phyloP scores from a whole-genome alignment of 2,797 vertebrate genomes.

The Sarcoramphus papa region DNA sequence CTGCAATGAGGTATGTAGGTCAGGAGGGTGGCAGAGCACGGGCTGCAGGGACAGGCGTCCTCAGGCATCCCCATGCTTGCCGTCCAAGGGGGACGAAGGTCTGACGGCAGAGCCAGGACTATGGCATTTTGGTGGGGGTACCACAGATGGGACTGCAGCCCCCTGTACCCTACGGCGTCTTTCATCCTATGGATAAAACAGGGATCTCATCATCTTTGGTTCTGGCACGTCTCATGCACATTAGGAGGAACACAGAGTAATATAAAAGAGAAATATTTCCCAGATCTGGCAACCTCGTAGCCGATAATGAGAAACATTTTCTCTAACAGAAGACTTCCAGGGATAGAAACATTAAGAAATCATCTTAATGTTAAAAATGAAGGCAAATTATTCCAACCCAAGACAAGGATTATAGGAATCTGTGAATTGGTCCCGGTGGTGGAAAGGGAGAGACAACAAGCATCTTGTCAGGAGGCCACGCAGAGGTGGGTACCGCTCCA shows the following conservation, averaged over 20 bases:
- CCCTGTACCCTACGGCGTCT: too few relatives aligned
- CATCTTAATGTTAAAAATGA: background rate
- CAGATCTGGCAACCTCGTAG: background rate
- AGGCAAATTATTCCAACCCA: background rate
- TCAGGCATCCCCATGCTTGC: accelerated
- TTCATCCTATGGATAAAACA: background rate
- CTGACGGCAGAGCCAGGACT: background rate
- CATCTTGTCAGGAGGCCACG: background rate
- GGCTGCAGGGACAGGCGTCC: background rate
- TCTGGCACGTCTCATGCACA: background rate
- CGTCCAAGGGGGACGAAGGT: background rate
- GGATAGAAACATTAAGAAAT: background rate
- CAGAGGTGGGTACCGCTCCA: background rate
- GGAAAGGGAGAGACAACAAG: background rate
- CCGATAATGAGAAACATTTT: constrained; percentile 17
- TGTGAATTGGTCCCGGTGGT: background rate
- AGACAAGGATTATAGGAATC: background rate
- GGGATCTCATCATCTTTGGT: background rate
- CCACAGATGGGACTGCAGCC: accelerated
- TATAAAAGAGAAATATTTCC: background rate
- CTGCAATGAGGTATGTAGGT: background rate
- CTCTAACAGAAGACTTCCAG: background rate
- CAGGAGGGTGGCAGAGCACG: background rate
- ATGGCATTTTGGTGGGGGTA: background rate
- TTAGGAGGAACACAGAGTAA: background rate